Evolutionary conservation across 2,113 vertebrate species (phyloP).

Genomic region (Oncorhynchus keta): DNA sequence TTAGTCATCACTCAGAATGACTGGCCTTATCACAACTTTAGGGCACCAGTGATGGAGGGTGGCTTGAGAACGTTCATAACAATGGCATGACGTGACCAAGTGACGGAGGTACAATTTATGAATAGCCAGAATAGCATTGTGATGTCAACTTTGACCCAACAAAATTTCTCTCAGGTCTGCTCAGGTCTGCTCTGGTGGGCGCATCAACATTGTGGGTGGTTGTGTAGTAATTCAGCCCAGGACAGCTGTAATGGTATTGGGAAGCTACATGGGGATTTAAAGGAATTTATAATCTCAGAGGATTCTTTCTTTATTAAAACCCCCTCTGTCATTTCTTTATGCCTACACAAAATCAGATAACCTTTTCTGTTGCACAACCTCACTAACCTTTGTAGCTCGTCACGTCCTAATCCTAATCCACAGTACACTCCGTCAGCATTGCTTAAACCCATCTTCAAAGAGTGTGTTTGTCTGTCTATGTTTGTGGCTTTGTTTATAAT

Average conservation of each 20-base stretch:
- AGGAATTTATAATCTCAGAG: slow-evolving; percentile 14
- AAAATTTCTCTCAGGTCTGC: too few species aligned
- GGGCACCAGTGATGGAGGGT: neutral
- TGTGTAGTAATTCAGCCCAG: slow-evolving; percentile 38
- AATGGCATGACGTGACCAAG: too few species aligned
- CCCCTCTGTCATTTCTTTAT: slow-evolving; percentile 35
- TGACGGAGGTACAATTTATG: too few species aligned
- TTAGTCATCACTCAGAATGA: too few species aligned
- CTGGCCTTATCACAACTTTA: neutral
- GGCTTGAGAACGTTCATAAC: too few species aligned
- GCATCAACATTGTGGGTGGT: too few species aligned
- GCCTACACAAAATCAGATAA: slow-evolving; percentile 29
- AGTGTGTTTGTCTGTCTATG: too few species aligned
- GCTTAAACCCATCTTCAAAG: neutral
- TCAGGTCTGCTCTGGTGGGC: too few species aligned
- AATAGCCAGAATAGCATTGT: too few species aligned
- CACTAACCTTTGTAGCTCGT: neutral
- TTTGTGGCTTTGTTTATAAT: too few species aligned
- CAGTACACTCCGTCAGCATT: neutral
- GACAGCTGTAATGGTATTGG: slow-evolving; percentile 36
- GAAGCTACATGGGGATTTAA: slow-evolving; percentile 28
- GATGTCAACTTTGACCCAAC: too few species aligned
- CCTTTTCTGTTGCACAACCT: slow-evolving; percentile 22
- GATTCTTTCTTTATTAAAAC: slow-evolving; percentile 19
- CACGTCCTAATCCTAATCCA: neutral